Evolutionary conservation across 2,797 vertebrate genomes (phyloP), one percentile per base, ranked within the genome.

Genomic region (Megalops cyprinoides): DNA sequence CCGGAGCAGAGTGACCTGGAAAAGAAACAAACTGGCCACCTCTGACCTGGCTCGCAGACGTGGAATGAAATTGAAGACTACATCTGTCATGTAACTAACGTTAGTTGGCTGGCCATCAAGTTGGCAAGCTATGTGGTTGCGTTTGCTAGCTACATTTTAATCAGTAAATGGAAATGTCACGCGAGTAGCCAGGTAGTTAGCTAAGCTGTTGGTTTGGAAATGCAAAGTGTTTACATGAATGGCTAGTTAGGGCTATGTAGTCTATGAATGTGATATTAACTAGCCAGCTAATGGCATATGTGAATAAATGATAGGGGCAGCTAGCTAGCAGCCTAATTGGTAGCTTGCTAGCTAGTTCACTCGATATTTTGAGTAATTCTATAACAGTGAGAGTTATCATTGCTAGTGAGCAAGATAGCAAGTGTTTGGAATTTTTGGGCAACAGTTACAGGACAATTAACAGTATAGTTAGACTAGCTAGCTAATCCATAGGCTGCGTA

Each of bases 1-100:
- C 18, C n/a, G n/a, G n/a, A n/a, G 28, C 25, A 53, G 18, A 44
- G 39, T 81, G 62, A 77, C 76, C 80, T 71, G 74, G 80, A 81
- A 81, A 18, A 71, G 62, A 71, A 77, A 77, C 46, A 12, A 15
- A 15, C 25, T 53, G 37, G 20, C 46, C 44, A 44, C 75, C 48
- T 55, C 48, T 71, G 48, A 56, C 5, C 42, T 23, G 31, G 7
- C 31, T 46, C 9, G 81, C 67, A 56, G 81, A 82, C 77, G 81
- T 82, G 69, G 76, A 74, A 34, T 28, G n/a, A 34, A 18, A 10
- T 49, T 9, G 44, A 44, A 5, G 14, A 67, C 37, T 39, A 77
- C 51, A 71, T 44, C 18, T 23, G 18, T 44, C 23, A 9, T 10
- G 10, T 8, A 12, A 25, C n/a, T n/a, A n/a, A n/a, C n/a, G 14